These are phyloP conservation scores for Haemorhous mexicanus DNA, from an alignment of 2,113 vertebrate species.

Conservation along the genomic window DNA sequence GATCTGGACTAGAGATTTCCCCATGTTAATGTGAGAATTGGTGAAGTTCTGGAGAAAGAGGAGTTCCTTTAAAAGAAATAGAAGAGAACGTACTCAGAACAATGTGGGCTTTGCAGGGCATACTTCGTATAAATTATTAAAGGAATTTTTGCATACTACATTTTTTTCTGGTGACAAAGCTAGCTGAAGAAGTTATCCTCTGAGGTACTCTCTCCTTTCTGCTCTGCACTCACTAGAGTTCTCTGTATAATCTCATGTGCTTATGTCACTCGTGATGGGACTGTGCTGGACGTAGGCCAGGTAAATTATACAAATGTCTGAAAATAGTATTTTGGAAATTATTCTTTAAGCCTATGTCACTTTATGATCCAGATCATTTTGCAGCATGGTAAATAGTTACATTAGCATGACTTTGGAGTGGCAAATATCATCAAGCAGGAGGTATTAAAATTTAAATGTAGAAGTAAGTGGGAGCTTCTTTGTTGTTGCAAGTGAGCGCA, in stretches of 20 bases:
- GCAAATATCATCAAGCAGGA: background rate
- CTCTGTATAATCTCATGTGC: background rate
- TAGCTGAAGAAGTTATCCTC: background rate
- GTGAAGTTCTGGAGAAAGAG: background rate
- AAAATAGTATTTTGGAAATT: background rate
- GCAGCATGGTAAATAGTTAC: background rate
- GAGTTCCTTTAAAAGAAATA: background rate
- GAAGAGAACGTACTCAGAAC: background rate
- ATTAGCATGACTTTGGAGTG: background rate
- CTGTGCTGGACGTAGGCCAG: background rate
- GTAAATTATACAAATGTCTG: background rate
- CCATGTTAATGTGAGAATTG: background rate
- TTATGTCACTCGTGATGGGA: background rate
- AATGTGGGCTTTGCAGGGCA: background rate
- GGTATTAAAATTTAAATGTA: background rate
- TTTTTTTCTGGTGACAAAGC: background rate
- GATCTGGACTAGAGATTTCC: background rate
- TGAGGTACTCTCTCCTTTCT: background rate
- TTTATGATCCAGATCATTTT: background rate
- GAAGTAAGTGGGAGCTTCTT: background rate
- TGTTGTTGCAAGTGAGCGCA: background rate
- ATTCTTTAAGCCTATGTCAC: background rate
- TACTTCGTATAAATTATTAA: background rate
- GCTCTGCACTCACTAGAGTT: background rate
- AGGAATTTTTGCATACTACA: background rate